Conservation (phyloP, 2,888 invertebrate genomes). For the Petrolisthes manimaculis region DNA sequence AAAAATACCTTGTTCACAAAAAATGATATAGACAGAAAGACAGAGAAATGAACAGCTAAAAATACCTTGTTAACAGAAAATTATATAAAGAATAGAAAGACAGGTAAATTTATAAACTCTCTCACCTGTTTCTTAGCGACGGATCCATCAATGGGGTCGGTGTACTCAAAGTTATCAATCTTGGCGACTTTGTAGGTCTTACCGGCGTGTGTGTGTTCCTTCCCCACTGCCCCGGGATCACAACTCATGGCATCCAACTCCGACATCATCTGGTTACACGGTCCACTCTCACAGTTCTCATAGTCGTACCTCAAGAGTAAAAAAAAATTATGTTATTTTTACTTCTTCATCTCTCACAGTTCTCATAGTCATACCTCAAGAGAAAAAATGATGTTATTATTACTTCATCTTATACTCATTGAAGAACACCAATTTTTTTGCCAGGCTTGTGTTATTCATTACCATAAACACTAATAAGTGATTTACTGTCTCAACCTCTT, state of each 20-base stretch:
- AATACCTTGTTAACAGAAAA: not conserved
- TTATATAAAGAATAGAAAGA: not conserved
- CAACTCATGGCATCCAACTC: slow-evolving; percentile 54
- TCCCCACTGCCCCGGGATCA: slow-evolving; percentile 67
- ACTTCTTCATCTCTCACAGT: slow-evolving; percentile 92
- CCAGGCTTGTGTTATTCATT: not conserved
- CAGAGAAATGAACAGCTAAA: not conserved
- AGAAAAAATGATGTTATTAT: not conserved
- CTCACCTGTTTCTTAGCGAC: slow-evolving; percentile 87
- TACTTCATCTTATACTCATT: not conserved
- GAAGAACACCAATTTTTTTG: too few relatives aligned
- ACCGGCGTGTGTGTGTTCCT: slow-evolving; percentile 69
- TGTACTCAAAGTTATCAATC: slow-evolving; percentile 95
- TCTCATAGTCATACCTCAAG: slow-evolving; percentile 95
- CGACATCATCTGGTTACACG: slow-evolving; percentile 91
- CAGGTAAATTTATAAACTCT: not conserved
- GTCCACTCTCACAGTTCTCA: slow-evolving; percentile 91
- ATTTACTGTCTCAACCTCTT: too few relatives aligned
- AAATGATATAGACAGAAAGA: not conserved
- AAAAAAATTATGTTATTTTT: not conserved
- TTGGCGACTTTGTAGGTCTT: slow-evolving; percentile 82
- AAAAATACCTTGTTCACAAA: not conserved
- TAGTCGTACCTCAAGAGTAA: slow-evolving; percentile 90
- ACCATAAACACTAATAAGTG: too few relatives aligned
- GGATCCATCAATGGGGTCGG: slow-evolving; percentile 94